Evolutionary conservation across 1,140 invertebrate species (phyloP).

Genomic region (Drosophila sulfurigaster): DNA sequence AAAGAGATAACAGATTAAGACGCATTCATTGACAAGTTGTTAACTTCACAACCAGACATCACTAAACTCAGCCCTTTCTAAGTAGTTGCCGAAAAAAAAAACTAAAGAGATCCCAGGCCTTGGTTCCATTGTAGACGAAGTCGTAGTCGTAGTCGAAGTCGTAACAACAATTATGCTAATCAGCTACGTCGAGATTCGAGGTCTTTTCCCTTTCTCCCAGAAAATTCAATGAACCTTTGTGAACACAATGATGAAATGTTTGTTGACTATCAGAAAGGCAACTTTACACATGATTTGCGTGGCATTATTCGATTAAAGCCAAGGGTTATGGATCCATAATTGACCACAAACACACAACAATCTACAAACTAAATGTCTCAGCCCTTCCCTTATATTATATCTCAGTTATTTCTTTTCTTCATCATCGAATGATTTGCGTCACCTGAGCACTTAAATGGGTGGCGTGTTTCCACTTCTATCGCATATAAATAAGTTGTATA

Average conservation of each 20-base stretch:
- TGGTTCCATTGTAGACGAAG: conserved; percentile 58
- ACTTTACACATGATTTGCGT: conserved; percentile 37
- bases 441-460: conserved; percentile 18
- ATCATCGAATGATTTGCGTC: conserved; percentile 24
- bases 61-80: conserved; percentile 39
- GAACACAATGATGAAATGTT: conserved; percentile 21
- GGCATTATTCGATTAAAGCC: conserved; percentile 25
- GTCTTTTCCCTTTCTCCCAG: conserved; percentile 65
- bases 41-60: neutral
- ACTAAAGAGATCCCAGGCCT: conserved; percentile 22
- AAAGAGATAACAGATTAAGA: conserved; percentile 2
- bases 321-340: conserved; percentile 2
- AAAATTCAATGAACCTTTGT: conserved; percentile 69
- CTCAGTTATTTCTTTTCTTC: neutral
- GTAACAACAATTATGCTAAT: conserved; percentile 78
- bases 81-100: conserved; percentile 11
- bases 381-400: neutral
- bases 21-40: conserved; percentile 21
- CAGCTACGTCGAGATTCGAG: conserved; percentile 60
- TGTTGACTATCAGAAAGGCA: conserved; percentile 16
- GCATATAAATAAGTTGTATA: neutral
- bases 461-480: conserved; percentile 24
- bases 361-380: neutral
- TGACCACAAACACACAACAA: conserved; percentile 5
- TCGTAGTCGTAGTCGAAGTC: neutral